These are phyloP conservation scores for Phataginus tetradactyla DNA, from an alignment of 2,797 vertebrate genomes.

Conservation along the genomic window DNA sequence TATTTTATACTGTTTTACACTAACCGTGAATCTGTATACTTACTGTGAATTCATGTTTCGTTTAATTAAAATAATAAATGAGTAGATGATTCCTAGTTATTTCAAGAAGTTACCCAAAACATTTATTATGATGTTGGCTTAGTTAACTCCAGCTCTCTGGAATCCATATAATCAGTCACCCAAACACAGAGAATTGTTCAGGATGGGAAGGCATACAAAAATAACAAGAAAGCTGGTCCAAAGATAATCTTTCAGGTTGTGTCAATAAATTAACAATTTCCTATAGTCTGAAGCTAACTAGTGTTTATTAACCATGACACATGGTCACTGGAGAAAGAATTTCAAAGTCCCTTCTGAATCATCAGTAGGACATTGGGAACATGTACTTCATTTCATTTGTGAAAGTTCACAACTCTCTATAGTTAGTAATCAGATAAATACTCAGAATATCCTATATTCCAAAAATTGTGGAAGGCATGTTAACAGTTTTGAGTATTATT, in stretches of 20 bases:
- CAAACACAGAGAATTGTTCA: background rate
- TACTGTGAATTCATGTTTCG: background rate
- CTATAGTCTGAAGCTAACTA: background rate
- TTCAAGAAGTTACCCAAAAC: background rate
- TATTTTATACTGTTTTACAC: background rate
- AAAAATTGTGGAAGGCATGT: background rate
- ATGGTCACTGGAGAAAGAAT: background rate
- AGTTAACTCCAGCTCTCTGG: background rate
- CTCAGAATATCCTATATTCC: background rate
- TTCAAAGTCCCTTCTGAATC: background rate
- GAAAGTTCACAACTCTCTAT: background rate
- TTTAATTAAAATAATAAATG: background rate
- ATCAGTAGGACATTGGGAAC: background rate
- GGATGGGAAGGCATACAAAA: background rate
- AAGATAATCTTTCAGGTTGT: background rate
- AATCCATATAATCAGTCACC: background rate
- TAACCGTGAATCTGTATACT: background rate
- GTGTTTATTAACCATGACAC: background rate
- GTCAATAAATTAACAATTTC: background rate
- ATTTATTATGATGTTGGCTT: background rate
- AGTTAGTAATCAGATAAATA: background rate
- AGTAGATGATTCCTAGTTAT: background rate
- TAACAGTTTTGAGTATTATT: background rate
- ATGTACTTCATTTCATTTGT: background rate
- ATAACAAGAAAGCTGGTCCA: background rate